Base-by-base conservation (phyloP, 2,113 vertebrate genomes). In the Empidonax alnorum region DNA sequence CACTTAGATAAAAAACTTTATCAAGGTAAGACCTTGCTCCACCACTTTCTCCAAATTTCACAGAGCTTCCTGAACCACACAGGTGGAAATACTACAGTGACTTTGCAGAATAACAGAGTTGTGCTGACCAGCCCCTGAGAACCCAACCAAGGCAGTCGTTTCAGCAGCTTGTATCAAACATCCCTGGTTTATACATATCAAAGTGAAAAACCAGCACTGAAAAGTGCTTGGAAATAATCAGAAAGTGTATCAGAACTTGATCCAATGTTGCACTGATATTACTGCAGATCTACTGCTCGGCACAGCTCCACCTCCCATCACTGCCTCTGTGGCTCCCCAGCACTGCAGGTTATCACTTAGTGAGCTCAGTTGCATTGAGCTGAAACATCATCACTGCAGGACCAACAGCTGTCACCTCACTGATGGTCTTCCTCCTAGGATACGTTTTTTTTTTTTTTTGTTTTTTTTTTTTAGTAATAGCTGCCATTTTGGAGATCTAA, bases 121-220 rank as follows among this genome's bases (percentile, higher is more conserved):
- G 35, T 50, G 30, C 50, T 66, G 33, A 42, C 37, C 78, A 53
- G 3, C 11, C 31, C 15, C 12, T 39, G 10, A 75, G 24, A 35
- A 59, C 23, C 18, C 10, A 20, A 61, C 9, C 37, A 14, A 19
- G 76, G 33, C 33, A 46, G 6, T 7, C 80, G 20, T 69, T 86
- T 30, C 72, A 65, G 20, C 33, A 62, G 15, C 12, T 68, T 27
- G 2, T 30, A 46, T 63, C 62, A 55, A 46, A 58, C 20, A 67
- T 9, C 52, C 31, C 30, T 44, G 16, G 0, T 58, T 75, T 53
- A 46, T 1, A 2, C 7, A 30, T 0, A 21, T 25, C 25, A 33
- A 53, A 78, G 8, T 22, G 50, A 30, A 82, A 75, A 62, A 30
- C 0, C 2, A 1, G 8, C 28, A 23, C 12, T 37, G 9, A 53